phyloP scores from a whole-genome alignment of 2,888 invertebrate species.

The Ornithoptera priamus region DNA sequence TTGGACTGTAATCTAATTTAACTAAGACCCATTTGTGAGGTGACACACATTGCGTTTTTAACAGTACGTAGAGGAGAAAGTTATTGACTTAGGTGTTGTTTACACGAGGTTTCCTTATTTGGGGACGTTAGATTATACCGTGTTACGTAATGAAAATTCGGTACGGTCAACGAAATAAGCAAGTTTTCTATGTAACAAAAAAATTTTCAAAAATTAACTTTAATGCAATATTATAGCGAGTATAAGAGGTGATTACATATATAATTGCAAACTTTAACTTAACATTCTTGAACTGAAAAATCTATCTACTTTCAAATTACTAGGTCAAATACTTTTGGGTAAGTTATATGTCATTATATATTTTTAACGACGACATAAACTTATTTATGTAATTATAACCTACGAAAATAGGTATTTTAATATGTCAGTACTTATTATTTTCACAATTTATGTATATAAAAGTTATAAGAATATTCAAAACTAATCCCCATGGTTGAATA shows the following conservation, averaged over 20 bases:
- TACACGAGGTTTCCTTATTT: constrained; percentile 60
- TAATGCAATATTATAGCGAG: not conserved
- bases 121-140: constrained; percentile 49
- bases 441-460: no score
- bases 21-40: not conserved
- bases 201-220: not conserved
- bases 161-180: constrained; percentile 45
- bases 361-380: no score
- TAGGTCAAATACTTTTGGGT: no score
- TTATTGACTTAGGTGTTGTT: constrained; percentile 44
- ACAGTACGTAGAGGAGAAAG: constrained; percentile 27
- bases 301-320: no score
- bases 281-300: no score
- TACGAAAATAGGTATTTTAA: no score
- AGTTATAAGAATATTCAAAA: no score
- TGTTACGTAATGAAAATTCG: constrained; percentile 44
- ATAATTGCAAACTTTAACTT: not conserved
- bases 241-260: not conserved
- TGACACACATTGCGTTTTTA: constrained; percentile 18
- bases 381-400: no score
- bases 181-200: not conserved
- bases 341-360: no score
- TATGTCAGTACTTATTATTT: no score
- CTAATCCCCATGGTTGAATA: no score
- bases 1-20: constrained; percentile 4